Percentiles rank a stretch among this genome's conserved stretches.
phyloP scores from a whole-genome alignment of 2,888 invertebrate genomes.

The Adelognathus sp. region DNA sequence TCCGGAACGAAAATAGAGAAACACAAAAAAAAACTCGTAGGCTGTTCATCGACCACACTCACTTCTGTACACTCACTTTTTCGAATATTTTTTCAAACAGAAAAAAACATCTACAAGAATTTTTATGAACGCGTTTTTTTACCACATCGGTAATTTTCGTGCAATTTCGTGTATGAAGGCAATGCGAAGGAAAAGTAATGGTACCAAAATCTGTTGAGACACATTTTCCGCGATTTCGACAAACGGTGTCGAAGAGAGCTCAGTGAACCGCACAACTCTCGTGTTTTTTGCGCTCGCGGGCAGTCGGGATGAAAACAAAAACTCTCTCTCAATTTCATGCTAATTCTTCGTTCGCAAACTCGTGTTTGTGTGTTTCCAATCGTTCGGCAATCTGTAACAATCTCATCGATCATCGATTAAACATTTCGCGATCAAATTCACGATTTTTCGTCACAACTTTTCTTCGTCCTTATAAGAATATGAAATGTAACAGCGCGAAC shows the following conservation, averaged over 20 bases:
- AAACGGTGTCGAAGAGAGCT: too few relatives aligned
- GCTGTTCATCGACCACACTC: not conserved
- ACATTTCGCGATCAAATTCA: not conserved
- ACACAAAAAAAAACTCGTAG: too few relatives aligned
- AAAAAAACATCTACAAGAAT: constrained; percentile 33
- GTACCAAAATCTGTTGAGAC: too few relatives aligned
- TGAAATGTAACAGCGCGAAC: not conserved
- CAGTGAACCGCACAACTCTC: too few relatives aligned
- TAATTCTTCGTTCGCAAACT: not conserved
- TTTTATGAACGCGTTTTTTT: constrained; percentile 44
- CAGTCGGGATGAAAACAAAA: too few relatives aligned
- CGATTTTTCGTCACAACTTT: not conserved
- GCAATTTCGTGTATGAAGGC: too few relatives aligned
- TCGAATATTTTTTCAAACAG: constrained; percentile 59
- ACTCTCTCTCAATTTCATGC: too few relatives aligned
- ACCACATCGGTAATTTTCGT: too few relatives aligned
- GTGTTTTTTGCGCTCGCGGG: too few relatives aligned
- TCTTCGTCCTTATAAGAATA: not conserved
- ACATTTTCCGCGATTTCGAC: too few relatives aligned
- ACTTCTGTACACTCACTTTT: constrained; percentile 51
- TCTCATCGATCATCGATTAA: not conserved
- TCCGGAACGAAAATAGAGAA: too few relatives aligned
- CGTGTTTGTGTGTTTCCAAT: constrained; percentile 8
- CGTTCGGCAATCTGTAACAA: constrained; percentile 12
- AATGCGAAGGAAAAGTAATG: too few relatives aligned